Conservation (phyloP, 2,797 vertebrate genomes). For the Parauchenoglanis punctatus region DNA sequence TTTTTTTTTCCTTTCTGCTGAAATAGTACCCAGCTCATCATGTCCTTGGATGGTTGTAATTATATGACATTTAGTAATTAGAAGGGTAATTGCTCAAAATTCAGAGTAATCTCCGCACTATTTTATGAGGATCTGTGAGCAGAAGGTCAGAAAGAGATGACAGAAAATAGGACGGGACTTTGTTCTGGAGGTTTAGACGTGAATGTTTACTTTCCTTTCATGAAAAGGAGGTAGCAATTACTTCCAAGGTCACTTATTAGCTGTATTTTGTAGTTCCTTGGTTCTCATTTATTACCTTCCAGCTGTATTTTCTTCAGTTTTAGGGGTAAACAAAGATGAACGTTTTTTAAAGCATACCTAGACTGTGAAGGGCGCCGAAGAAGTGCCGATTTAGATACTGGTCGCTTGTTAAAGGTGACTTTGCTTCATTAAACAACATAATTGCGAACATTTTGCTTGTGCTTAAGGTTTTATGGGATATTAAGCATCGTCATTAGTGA, state of each 20-base stretch:
- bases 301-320: neutral
- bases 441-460: constrained; percentile 31
- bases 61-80: constrained; percentile 57
- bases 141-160: constrained; percentile 48
- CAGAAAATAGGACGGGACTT: constrained; percentile 38
- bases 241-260: constrained; percentile 8
- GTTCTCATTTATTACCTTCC: neutral
- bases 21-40: constrained; percentile 34
- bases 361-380: constrained; percentile 18
- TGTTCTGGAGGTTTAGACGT: constrained; percentile 3
- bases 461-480: constrained; percentile 25
- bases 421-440: constrained; percentile 43
- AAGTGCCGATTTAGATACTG: constrained; percentile 27
- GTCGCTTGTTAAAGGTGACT: constrained; percentile 41
- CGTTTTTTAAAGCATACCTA: neutral
- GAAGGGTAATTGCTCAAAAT: constrained; percentile 59
- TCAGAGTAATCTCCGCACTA: constrained; percentile 52
- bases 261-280: neutral
- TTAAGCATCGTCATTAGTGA: constrained; percentile 38
- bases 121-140: constrained; percentile 37
- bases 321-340: neutral
- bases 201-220: constrained; percentile 26
- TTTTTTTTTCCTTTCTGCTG: neutral
- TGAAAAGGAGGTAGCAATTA: constrained; percentile 14
- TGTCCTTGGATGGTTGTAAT: constrained; percentile 44